Base-by-base conservation (phyloP, 92 coral and sea anemone species). In the Meandrina meandrites region DNA sequence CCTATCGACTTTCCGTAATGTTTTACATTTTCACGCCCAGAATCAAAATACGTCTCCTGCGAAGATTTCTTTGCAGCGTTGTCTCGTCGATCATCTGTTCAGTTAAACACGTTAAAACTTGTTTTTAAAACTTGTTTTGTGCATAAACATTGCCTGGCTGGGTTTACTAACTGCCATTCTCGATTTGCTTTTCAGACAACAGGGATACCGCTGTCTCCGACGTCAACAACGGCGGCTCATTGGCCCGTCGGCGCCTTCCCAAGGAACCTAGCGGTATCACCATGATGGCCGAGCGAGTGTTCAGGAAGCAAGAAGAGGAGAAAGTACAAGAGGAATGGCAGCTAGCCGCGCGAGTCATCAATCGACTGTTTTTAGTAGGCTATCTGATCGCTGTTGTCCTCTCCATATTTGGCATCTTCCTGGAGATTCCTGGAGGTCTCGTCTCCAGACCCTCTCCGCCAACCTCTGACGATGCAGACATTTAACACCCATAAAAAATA, bases 261-360 rank as follows among this genome's bases (percentile, higher is more conserved):
- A 89, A 68, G 48, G 88, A 90, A 17, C 92, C 90, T 8, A 90
- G 88, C 51, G 98, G 96, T 8, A 87, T 96, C 14, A 85, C 91
- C 11, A 87, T 88, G 89, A 93, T 95, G 95, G 99, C 94, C 3
- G 93, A 91, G 34, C 92, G 93, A 35, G 91, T 92, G 58, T 42
- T 85, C 31, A 84, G 81, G 84, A 94, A 95, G 58, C 92, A 90
- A 72, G 93, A 91, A 27, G 89, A 93, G 40, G 94, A 90, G n/a
- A 87, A 76, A 14, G 85, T 89, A 53, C 94, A 90, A 85, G 97
- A 91, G 16, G 99, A 96, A 81, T 96, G 99, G 99, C 96, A 96
- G 82, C 94, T 95, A 12, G 95, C 96, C 1, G 99, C 98, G 15
- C 93, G 83, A 72, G 92, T 96, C 47, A 82, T 96, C 36, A 95